Base-by-base conservation (phyloP, 2,888 invertebrate genomes). In the Sphinx pinastri region DNA sequence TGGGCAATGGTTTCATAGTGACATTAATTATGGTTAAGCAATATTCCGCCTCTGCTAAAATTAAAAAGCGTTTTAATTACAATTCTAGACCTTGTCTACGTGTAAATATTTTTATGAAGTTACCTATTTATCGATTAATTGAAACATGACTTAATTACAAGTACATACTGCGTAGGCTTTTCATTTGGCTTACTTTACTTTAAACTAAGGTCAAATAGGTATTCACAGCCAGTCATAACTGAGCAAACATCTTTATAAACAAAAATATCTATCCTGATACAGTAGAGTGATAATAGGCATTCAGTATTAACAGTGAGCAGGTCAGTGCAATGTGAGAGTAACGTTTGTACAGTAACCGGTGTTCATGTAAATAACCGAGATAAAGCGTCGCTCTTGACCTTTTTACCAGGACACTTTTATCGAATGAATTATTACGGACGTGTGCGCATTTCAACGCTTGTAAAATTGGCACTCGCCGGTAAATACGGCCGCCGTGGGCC, bases 361-460 rank as follows among this genome's bases (percentile, higher is more conserved):
- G 80, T 75, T 76, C 71, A 80, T 81, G 83, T 79, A 84, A 84
- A 83, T 82, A 85, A 76, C 79, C 71, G 77, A 78, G 82, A 85
- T 86, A 84, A 84, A 86, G 80, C 76, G 74, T 74, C 81, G 86
- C 85, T 83, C 88, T 90, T 90, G 89, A 88, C 90, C 89, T 84
- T 86, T 88, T 87, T 88, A 86, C 84, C 83, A 79, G 82, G 79
- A 80, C 82, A 83, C 79, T 86, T 87, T 86, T 85, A 87, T 85
- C 82, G 77, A 74, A 72, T 78, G 76, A 85, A 83, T 84, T 84
- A 84, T 80, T 78, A 79, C 75, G 73, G 74, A 73, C 71, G 74
- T 73, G 76, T 77, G 74, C 80, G 76, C 11, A 47, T 19, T 16
- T 16, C 55, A 60, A 68, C 70, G 68, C 76, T 78, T 77, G 79